Evolutionary conservation across 2,113 vertebrate species (phyloP), one percentile per base, ranked within the genome.

Genomic region (Sarotherodon lohbergeri): DNA sequence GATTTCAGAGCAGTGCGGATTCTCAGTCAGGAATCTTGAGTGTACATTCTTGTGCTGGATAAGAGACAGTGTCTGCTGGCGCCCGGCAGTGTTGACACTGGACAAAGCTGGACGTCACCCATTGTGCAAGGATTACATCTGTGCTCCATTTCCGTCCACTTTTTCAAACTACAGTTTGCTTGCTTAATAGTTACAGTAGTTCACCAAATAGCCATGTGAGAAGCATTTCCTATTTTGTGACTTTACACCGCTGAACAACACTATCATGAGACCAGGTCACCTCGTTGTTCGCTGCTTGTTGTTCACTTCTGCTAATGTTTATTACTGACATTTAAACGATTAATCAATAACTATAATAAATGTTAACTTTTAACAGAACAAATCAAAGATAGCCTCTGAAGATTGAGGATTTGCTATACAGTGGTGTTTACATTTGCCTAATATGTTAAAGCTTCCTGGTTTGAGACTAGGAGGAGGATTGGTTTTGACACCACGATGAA

Each of bases 1-100:
- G 88, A 91, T 93, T 89, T 87, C 54, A 84, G 82, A 85, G 54
- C 85, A 19, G 81, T 11, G 22, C 1, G 3, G 79, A 79, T 59
- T 85, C 52, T 0, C 56, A 22, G 81, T 50, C 19, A 43, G 57
- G 59, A 63, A 57, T 55, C 80, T 22, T 27, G 84, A 80, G 66
- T 22, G 85, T 27, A 14, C 82, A 43, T 19, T 48, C 68, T 78
- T 16, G 32, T 39, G 66, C 66, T 6, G 79, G 80, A 82, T 63
- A 85, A 16, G 71, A 78, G 46, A 78, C 73, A 52, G 84, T 11
- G 85, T 48, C n/a, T 61, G 76, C 83, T 83, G 87, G 87, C 3
- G 10, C 27, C 36, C 1, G 9, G 63, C 50, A 1, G 61, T 81
- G 73, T 88, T 87, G 56, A 93, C 87, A 82, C 32, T 81, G 68